Base-by-base conservation (phyloP, 2,888 invertebrate genomes). In the Caenorhabditis sulstoni region DNA sequence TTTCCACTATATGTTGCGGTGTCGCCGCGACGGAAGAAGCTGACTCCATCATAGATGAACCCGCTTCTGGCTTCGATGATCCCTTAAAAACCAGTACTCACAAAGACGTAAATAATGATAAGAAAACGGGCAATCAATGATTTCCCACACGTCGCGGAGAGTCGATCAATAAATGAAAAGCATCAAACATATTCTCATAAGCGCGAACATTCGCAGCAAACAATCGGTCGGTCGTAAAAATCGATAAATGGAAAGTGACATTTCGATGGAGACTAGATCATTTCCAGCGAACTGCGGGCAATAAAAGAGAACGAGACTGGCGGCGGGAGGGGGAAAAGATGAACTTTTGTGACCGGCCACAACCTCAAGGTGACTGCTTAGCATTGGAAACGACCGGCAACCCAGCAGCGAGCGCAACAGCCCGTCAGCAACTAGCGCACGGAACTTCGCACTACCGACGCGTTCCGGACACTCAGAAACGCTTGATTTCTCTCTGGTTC, bases 11-110 rank as follows among this genome's bases (percentile, higher is more conserved):
- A 47, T 55, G 62, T 14, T 57, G 62, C 14, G 39, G 39, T 14
- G 53, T 16, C n/a, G 39, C 55, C 7, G 70, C 23, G 35, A 29
- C 61, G 41, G 59, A 35, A n/a, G 39, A 37, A 29, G 58, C 68
- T 45, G 68, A 68, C 41, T 58, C 61, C 50, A 14, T 53, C 68
- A 61, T 70, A 23, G 11, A 12, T 47, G 55, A 66, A 57, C 35
- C 53, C 47, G 45, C 55, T 41, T 41, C 41, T 41, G 41, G 14
- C 11, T 41, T 3, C 3, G 41, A 8, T 41, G 41, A 14, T 41
- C 41, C 3, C 41, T 11, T n/a, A n/a, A n/a, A n/a, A n/a, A n/a
- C n/a, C n/a, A n/a, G n/a, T n/a, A n/a, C n/a, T n/a, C n/a, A n/a
- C n/a, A n/a, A n/a, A n/a, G n/a, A n/a, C n/a, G n/a, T n/a, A n/a